These are phyloP conservation scores for Epicampocera succincta DNA, from an alignment of 2,888 invertebrate species.

Conservation along the genomic window DNA sequence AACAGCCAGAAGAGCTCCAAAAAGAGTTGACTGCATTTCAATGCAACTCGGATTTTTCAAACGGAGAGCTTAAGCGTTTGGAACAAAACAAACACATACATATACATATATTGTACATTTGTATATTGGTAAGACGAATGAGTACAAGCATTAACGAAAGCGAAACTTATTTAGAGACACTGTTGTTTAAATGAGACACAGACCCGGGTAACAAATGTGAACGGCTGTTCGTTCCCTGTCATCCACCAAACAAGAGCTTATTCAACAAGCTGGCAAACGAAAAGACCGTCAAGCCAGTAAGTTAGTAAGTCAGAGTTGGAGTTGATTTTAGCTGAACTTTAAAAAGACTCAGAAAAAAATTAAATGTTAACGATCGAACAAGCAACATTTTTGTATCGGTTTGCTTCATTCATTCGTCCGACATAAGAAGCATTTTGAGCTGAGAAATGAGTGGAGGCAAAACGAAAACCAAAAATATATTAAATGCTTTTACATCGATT, in stretches of 20 bases:
- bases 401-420: constrained; percentile 42
- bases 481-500: constrained; percentile 59
- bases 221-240: constrained; percentile 1
- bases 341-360: constrained; percentile 27
- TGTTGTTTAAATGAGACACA: constrained; percentile 21
- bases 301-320: constrained; percentile 66
- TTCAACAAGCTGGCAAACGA: constrained; percentile 13
- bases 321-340: constrained; percentile 67
- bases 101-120: background rate
- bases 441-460: constrained; percentile 53
- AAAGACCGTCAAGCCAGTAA: constrained; percentile 40
- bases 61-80: constrained; percentile 41
- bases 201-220: background rate
- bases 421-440: constrained; percentile 56
- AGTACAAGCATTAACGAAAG: constrained; percentile 43
- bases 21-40: constrained; percentile 38
- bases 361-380: constrained; percentile 59
- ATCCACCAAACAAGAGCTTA: constrained; percentile 7
- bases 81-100: background rate
- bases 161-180: constrained; percentile 49
- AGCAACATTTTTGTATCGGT: constrained; percentile 30
- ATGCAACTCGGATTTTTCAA: constrained; percentile 15
- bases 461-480: constrained; percentile 28
- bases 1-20: constrained; percentile 33
- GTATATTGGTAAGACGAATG: constrained; percentile 33